A percentile compares a stretch with the other conserved stretches of the same genome.
Conservation (phyloP, 2,888 invertebrate species). For the Cantharis flavilabris region DNA sequence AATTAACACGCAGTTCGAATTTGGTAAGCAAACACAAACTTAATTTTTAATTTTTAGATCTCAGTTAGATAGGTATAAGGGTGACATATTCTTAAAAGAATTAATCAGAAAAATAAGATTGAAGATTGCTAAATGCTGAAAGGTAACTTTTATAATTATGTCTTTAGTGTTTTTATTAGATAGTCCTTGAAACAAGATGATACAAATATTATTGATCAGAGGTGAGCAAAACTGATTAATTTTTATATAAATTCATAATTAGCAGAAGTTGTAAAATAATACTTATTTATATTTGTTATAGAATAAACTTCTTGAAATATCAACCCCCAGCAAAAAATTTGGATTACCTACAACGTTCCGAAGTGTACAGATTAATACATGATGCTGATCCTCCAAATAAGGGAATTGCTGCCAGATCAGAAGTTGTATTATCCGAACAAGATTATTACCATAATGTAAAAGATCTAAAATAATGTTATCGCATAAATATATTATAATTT, state of each 20-base stretch:
- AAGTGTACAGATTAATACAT: slow-evolving; percentile 80
- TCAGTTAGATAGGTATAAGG: not conserved
- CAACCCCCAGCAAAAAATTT: slow-evolving; percentile 77
- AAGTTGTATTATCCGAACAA: slow-evolving; percentile 68
- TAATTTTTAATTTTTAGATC: not conserved
- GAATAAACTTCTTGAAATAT: slow-evolving; percentile 91
- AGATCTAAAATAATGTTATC: not conserved
- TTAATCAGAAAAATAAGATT: not conserved
- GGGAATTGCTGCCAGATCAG: slow-evolving; percentile 68
- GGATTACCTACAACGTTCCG: slow-evolving; percentile 77
- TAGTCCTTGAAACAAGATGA: not conserved
- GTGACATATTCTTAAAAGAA: not conserved
- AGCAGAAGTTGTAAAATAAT: not conserved
- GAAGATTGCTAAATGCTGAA: not conserved
- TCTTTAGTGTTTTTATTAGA: not conserved
- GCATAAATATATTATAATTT: not conserved
- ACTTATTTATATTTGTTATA: slow-evolving; percentile 45
- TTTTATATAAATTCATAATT: not conserved
- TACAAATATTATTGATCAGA: not conserved
- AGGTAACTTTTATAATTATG: not conserved
- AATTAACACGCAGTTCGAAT: not conserved
- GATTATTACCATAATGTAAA: slow-evolving; percentile 55
- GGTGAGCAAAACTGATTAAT: not conserved
- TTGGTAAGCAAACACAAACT: not conserved
- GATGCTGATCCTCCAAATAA: slow-evolving; percentile 68